Base-by-base conservation (phyloP, 2,888 invertebrate genomes). In the Cheilosia variabilis region DNA sequence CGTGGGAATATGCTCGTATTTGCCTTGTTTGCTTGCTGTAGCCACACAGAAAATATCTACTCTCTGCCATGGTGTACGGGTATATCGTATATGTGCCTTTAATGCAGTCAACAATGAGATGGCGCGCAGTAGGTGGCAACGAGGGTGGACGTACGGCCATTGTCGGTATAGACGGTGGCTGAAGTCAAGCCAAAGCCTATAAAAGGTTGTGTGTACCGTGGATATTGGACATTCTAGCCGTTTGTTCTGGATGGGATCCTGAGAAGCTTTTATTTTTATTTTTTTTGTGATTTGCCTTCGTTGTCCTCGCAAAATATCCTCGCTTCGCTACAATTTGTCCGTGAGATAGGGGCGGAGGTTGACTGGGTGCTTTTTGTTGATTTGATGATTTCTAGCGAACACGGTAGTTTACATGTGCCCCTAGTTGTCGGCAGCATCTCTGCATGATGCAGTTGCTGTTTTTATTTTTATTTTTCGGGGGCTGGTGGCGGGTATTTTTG, bases 91-190 rank as follows among this genome's bases (percentile, higher is more conserved):
- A 47, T 63, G 47, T 13, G 53, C 19, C 27, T 76, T 80, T 81
- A 72, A 81, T 86, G 86, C 81, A 86, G 86, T 86, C 77, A 86
- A 81, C 76, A 81, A 81, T 72, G 75, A 66, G 79, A 73, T 60
- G 79, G 37, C 52, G 57, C 9, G 41, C 45, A 27, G 55, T 47
- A 63, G 66, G 66, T 71, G 65, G 57, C 41, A 63, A 55, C 66
- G 78, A 83, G 79, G 83, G 83, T 79, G 79, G 79, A 84, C 69
- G 41, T 53, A 58, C 55, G 19, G 53, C 50, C 57, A 45, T 27
- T 47, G 43, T 41, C 47, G 43, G 31, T 27, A 27, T 17, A 19
- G 71, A 47, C 66, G 62, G 62, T 66, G 66, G 55, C 68, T 62
- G 53, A 72, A 78, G 79, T 58, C 73, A 69, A 43, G 58, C 62